phyloP scores from a whole-genome alignment of 2,797 vertebrate species.

The Rhabdomys pumilio region DNA sequence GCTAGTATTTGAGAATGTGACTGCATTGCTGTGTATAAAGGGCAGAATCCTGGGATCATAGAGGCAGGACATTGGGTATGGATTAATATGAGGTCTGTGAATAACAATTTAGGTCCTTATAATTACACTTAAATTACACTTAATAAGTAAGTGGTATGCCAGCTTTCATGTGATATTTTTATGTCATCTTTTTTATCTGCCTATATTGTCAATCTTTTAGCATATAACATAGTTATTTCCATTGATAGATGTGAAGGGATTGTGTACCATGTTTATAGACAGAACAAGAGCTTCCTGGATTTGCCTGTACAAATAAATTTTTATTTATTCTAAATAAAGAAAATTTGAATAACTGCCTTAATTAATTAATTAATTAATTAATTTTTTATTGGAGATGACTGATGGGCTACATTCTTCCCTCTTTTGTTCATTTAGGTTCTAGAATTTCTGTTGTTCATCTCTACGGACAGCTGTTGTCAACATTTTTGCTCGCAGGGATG shows the following conservation, averaged over 20 bases:
- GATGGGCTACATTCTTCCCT: background rate
- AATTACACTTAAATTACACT: too few species aligned
- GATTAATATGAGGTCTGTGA: background rate
- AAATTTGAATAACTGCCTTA: background rate
- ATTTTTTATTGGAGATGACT: background rate
- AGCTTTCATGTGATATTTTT: too few species aligned
- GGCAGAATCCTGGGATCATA: background rate
- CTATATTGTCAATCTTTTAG: background rate
- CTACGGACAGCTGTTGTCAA: background rate
- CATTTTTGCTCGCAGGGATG: background rate
- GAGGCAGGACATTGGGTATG: too few species aligned
- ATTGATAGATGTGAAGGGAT: background rate
- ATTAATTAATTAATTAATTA: background rate
- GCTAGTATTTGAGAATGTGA: background rate
- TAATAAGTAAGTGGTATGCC: too few species aligned
- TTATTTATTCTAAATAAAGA: background rate
- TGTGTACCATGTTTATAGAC: accelerated
- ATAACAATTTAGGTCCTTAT: background rate
- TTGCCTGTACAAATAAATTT: background rate
- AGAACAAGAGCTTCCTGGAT: background rate
- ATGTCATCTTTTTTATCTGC: background rate
- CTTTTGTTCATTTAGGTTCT: background rate
- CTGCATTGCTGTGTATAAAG: background rate
- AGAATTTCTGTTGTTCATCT: background rate
- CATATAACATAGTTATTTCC: background rate